These are phyloP conservation scores for Rhodinocichla rosea DNA, from an alignment of 2,113 vertebrate genomes.

Conservation along the genomic window DNA sequence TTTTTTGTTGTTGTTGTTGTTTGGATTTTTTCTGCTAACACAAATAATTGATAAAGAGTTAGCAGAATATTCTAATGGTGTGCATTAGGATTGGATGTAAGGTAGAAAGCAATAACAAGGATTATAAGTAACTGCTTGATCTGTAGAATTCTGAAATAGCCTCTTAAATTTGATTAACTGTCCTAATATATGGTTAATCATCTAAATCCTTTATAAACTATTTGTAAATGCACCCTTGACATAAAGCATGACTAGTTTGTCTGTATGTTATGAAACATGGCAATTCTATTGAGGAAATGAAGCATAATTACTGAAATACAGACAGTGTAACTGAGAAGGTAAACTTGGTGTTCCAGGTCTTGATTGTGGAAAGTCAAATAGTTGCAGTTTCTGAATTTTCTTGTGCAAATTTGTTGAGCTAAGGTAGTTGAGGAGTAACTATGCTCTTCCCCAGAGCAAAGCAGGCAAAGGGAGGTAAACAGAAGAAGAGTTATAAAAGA, in stretches of 20 bases:
- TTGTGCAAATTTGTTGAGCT: neutral
- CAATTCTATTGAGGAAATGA: conserved; percentile 28
- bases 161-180: conserved; percentile 53
- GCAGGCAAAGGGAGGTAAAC: neutral
- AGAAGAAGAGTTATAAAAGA: neutral
- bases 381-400: neutral
- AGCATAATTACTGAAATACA: neutral
- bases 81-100: neutral
- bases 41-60: neutral
- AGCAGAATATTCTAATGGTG: neutral
- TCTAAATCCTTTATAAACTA: conserved; percentile 54
- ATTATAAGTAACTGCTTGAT: conserved; percentile 36
- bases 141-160: conserved; percentile 28
- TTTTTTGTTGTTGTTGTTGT: neutral
- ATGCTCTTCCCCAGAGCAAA: neutral
- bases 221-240: conserved; percentile 35
- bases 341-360: neutral
- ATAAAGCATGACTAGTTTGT: neutral
- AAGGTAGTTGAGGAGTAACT: neutral
- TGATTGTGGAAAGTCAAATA: neutral
- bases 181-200: conserved; percentile 20
- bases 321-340: neutral
- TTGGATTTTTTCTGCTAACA: neutral
- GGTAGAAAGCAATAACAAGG: conserved; percentile 32
- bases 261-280: conserved; percentile 18